Percentiles rank a stretch among this genome's conserved stretches.
phyloP scores from a whole-genome alignment of 1,140 invertebrate genomes.

The Caligus rogercresseyi region DNA sequence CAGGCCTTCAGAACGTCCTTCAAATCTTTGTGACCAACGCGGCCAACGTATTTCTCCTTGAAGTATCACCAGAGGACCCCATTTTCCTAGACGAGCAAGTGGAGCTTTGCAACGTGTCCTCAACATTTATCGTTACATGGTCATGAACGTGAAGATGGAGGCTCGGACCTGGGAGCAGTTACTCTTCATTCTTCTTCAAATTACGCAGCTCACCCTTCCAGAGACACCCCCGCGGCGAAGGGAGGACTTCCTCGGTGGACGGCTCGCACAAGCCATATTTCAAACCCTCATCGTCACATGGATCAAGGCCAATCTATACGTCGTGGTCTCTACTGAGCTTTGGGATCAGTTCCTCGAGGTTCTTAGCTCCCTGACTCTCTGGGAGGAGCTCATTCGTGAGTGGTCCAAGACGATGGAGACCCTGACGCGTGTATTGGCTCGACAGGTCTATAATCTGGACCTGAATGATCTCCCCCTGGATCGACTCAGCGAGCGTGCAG shows the following conservation, averaged over 20 bases:
- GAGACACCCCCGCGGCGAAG: constrained; percentile 51
- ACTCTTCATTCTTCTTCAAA: constrained; percentile 65
- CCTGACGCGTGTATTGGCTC: constrained; percentile 69
- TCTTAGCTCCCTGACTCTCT: constrained; percentile 68
- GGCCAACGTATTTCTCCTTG: constrained; percentile 75
- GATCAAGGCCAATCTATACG: constrained; percentile 93
- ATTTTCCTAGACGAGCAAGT: constrained; percentile 66
- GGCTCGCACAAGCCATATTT: constrained; percentile 72
- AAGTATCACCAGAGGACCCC: constrained; percentile 36
- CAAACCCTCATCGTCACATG: constrained; percentile 91
- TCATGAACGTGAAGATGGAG: constrained; percentile 87
- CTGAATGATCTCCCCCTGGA: constrained; percentile 71
- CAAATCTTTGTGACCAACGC: constrained; percentile 89
- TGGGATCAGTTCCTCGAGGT: constrained; percentile 88
- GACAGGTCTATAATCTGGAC: constrained; percentile 81
- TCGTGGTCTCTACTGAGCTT: constrained; percentile 61
- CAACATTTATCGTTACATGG: constrained; percentile 90
- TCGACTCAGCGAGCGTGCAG: constrained; percentile 60
- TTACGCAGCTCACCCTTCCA: constrained; percentile 72
- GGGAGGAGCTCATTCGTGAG: constrained; percentile 54
- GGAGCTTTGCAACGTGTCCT: constrained; percentile 87
- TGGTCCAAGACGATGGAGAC: constrained; percentile 90
- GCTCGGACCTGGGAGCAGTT: constrained; percentile 48
- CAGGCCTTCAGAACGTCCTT: constrained; percentile 54
- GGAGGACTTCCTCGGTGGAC: constrained; percentile 55